Conservation (phyloP, 2,113 vertebrate genomes). For the Melospiza melodia region DNA sequence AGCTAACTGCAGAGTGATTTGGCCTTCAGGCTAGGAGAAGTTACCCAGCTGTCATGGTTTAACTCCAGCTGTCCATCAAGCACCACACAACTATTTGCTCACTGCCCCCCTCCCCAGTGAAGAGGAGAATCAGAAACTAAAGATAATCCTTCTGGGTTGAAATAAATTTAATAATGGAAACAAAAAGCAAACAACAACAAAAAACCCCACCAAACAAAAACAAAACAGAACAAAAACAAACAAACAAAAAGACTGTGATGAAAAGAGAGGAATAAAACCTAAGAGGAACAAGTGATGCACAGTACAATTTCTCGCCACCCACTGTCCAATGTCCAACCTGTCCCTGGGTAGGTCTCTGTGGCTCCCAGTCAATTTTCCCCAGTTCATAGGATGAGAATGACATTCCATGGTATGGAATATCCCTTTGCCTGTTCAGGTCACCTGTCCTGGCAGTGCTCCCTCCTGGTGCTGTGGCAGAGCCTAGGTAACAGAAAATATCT, state of each 20-base stretch:
- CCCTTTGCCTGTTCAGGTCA: not conserved
- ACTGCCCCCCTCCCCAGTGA: accelerated
- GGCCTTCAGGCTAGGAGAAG: not conserved
- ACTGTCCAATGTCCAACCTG: not conserved
- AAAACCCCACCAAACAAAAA: no score
- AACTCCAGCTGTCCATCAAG: not conserved
- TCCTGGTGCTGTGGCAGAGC: not conserved
- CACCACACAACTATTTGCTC: not conserved
- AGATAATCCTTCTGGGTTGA: not conserved
- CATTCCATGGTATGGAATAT: not conserved
- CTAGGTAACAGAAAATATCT: not conserved
- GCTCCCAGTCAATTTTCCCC: not conserved
- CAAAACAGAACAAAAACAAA: not conserved
- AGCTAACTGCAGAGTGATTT: not conserved
- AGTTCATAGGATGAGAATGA: not conserved
- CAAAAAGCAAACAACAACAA: not conserved
- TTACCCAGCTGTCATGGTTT: not conserved
- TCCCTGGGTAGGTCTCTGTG: not conserved
- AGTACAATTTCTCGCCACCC: not conserved
- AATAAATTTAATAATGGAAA: not conserved
- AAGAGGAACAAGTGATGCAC: not conserved
- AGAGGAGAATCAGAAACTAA: not conserved
- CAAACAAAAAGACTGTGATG: not conserved
- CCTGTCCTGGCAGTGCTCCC: not conserved
- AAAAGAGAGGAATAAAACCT: not conserved